These are phyloP conservation scores for Anarhynchus alexandrinus DNA, from an alignment of 2,113 vertebrate genomes.

Conservation along the genomic window DNA sequence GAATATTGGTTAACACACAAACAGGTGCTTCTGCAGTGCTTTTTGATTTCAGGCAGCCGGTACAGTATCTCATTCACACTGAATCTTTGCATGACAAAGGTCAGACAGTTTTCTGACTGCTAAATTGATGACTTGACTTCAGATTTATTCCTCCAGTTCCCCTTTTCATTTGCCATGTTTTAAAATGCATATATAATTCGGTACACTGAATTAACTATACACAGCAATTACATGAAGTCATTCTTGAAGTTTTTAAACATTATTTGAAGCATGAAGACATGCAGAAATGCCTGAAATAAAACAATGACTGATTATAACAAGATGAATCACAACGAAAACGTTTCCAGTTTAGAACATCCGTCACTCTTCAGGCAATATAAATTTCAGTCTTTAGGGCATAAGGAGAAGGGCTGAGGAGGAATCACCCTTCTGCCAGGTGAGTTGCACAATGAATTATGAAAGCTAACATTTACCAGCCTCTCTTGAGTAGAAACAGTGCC, in stretches of 20 bases:
- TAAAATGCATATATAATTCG: background rate
- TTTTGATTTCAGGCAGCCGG: background rate
- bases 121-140: background rate
- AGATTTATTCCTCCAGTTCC: background rate
- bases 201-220: background rate
- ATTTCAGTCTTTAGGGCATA: background rate
- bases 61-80: background rate
- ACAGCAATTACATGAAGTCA: background rate
- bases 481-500: constrained; percentile 32
- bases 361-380: background rate
- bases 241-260: constrained; percentile 18
- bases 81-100: background rate
- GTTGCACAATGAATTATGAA: constrained; percentile 27
- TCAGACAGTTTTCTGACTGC: background rate
- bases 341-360: background rate
- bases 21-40: background rate
- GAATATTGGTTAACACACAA: background rate
- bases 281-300: constrained; percentile 28
- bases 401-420: constrained; percentile 11
- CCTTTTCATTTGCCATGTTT: background rate
- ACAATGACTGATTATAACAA: constrained; percentile 24
- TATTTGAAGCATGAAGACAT: constrained; percentile 20
- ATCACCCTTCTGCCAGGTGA: constrained; percentile 46
- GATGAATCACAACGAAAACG: constrained; percentile 21
- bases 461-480: constrained; percentile 43